Evolutionary conservation across 2,113 vertebrate species (phyloP).

Genomic region (Tonatia bakeri): DNA sequence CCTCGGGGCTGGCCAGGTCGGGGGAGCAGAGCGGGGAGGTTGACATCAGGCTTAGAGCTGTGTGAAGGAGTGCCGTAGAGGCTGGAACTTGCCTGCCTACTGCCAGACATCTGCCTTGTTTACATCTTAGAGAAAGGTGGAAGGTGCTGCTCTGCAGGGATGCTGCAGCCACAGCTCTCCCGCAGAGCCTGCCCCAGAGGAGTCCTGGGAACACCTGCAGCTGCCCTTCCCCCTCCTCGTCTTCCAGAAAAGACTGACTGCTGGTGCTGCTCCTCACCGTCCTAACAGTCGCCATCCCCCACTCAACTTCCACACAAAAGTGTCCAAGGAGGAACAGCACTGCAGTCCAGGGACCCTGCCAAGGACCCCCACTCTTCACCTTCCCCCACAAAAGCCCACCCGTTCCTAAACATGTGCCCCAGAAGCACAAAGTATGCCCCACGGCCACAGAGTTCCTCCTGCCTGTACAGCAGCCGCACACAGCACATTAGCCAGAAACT

Average conservation of each 20-base stretch:
- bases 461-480: too few species aligned
- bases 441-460: neutral
- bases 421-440: neutral
- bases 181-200: neutral
- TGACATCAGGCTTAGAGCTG: neutral
- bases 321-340: neutral
- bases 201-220: neutral
- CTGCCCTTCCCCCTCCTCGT: neutral
- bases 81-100: neutral
- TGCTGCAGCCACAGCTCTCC: neutral
- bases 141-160: neutral
- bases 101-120: neutral
- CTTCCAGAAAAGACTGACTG: neutral
- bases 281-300: neutral
- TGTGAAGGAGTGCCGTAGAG: neutral
- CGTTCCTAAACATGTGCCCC: neutral
- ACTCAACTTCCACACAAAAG: neutral
- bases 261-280: neutral
- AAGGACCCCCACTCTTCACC: accelerated
- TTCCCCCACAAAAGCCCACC: neutral
- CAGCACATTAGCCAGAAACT: neutral
- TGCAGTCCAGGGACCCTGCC: neutral
- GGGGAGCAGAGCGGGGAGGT: accelerated
- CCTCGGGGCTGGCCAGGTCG: too few species aligned
- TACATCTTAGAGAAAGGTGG: neutral